Evolutionary conservation across 92 coral and sea anemone genomes (phyloP), one percentile per base, ranked within the genome.

Genomic region (Diadumene lineata): DNA sequence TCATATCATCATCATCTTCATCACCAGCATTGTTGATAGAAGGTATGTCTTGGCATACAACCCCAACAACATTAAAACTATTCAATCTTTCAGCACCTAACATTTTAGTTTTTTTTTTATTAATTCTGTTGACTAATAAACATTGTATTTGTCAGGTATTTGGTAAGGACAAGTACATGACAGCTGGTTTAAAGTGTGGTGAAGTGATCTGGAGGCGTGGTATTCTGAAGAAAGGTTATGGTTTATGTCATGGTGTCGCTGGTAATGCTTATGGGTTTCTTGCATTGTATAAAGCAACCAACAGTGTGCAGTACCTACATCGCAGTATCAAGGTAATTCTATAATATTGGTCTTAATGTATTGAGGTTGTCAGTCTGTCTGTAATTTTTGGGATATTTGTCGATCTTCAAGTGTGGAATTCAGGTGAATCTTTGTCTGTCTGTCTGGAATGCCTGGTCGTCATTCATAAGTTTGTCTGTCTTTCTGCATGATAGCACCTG

Each of bases 221-320:
- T 34, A 72, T 96, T 51, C 74, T 96, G 31, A 96, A 81, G 85
- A 96, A 92, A 58, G 99, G 99, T 43, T 96, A 96, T 64, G 99
- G 99, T 10, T 84, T 92, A 34, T 96, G 99, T 58, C 99, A 96
- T 79, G 99, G 99, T 24, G 92, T 87, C 23, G 84, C 99, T 19
- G 99, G 99, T 18, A 96, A 96, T 87, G 99, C 89, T 11, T 92
- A 96, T 64, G 86, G 84, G 9, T 90, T 96, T 56, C 81, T 96
- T 56, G 70, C 84, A 31, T 63, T 96, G 72, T 92, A 82, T 78
- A 96, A 89, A 74, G 75, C 86, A 66, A 96, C 99, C 60, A 80
- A 87, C 17, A 72, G 79, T 33, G 73, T 79, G 53, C 77, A 79
- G 68, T 87, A 89, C 67, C 92, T 96, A 8, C 82, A 96, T 48